These are phyloP conservation scores for Echiichthys vipera DNA, from an alignment of 2,797 vertebrate species.

Conservation along the genomic window DNA sequence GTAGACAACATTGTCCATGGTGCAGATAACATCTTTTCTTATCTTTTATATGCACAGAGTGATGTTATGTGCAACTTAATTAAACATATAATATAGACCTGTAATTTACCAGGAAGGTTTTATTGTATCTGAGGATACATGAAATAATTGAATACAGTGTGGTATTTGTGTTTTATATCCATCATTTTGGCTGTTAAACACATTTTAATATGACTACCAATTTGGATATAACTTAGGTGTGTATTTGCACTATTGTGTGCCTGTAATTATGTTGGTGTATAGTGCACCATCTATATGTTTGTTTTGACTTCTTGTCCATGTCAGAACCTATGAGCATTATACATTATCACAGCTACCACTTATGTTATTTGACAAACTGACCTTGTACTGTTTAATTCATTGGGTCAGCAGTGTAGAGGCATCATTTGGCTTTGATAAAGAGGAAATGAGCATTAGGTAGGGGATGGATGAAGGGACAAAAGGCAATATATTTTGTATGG, in stretches of 20 bases:
- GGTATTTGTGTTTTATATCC: background rate
- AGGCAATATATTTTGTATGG: background rate
- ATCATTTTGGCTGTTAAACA: background rate
- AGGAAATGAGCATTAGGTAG: background rate
- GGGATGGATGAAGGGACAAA: background rate
- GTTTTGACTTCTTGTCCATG: background rate
- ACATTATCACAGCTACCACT: background rate
- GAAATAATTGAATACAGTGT: background rate
- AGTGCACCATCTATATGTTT: no score
- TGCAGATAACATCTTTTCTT: background rate
- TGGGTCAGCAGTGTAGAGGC: background rate
- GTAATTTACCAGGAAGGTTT: background rate
- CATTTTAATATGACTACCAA: background rate
- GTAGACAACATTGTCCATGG: background rate
- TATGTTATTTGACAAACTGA: background rate
- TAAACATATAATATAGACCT: background rate
- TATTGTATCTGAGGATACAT: background rate
- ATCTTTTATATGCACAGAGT: background rate
- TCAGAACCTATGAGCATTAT: background rate
- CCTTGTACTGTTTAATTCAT: background rate
- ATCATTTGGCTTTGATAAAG: background rate
- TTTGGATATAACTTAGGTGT: background rate
- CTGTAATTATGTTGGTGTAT: background rate
- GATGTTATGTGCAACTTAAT: background rate
- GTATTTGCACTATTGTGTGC: background rate